These are phyloP conservation scores for Nezara viridula DNA, from an alignment of 2,888 invertebrate genomes.

Conservation along the genomic window DNA sequence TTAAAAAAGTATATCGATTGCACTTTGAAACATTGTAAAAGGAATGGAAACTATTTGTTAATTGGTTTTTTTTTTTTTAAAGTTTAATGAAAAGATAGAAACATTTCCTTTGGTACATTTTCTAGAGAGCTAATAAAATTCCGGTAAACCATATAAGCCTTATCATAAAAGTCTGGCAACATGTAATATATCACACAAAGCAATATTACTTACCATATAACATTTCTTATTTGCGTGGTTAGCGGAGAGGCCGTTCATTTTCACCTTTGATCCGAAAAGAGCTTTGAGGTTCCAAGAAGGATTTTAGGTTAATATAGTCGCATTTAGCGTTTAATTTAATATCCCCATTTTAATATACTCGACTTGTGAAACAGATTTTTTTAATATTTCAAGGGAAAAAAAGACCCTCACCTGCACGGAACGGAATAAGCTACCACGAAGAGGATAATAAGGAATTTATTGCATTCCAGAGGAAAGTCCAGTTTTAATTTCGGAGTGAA, in stretches of 20 bases:
- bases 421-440: background rate
- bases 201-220: background rate
- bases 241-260: background rate
- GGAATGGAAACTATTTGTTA: too few species aligned
- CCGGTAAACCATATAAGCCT: too few species aligned
- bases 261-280: background rate
- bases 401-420: background rate
- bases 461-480: background rate
- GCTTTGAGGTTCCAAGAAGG: background rate
- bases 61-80: too few species aligned
- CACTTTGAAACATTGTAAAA: too few species aligned
- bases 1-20: too few species aligned
- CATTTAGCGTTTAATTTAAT: slow-evolving; percentile 26
- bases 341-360: slow-evolving; percentile 22
- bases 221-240: background rate
- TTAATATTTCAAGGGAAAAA: background rate
- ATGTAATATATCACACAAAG: background rate
- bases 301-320: background rate
- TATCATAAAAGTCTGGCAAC: too few species aligned
- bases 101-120: too few species aligned
- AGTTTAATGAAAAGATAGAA: too few species aligned
- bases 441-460: background rate
- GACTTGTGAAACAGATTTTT: background rate
- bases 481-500: background rate
- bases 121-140: too few species aligned